phyloP scores from a whole-genome alignment of 2,113 vertebrate genomes.

The Lycaon pictus region DNA sequence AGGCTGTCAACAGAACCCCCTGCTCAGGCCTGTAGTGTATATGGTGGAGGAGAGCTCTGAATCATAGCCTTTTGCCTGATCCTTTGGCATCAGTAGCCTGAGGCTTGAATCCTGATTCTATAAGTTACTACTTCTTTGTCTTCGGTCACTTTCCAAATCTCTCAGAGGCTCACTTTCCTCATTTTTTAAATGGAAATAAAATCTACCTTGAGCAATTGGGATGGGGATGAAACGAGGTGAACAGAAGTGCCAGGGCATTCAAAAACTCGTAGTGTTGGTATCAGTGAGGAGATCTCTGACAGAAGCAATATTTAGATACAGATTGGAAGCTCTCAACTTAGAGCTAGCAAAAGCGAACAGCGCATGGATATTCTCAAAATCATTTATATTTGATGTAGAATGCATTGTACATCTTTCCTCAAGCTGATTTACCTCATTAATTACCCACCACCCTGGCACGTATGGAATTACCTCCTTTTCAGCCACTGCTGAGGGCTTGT shows the following conservation, averaged over 20 bases:
- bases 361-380: neutral
- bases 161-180: neutral
- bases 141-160: neutral
- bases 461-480: neutral
- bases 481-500: neutral
- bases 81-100: neutral
- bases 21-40: neutral
- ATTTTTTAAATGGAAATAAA: neutral
- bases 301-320: neutral
- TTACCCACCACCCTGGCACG: neutral
- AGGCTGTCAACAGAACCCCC: neutral
- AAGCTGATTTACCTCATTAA: neutral
- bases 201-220: neutral
- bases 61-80: neutral
- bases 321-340: neutral
- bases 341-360: neutral
- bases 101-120: neutral
- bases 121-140: neutral
- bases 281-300: neutral
- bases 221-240: conserved; percentile 28
- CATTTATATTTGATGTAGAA: neutral
- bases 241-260: neutral
- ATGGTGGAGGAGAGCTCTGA: no score
- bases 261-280: neutral
- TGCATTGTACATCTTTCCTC: neutral